A percentile compares a stretch with the other conserved stretches of the same genome.
Evolutionary conservation across 2,113 vertebrate genomes (phyloP).

Genomic region (Rhipidura dahli): DNA sequence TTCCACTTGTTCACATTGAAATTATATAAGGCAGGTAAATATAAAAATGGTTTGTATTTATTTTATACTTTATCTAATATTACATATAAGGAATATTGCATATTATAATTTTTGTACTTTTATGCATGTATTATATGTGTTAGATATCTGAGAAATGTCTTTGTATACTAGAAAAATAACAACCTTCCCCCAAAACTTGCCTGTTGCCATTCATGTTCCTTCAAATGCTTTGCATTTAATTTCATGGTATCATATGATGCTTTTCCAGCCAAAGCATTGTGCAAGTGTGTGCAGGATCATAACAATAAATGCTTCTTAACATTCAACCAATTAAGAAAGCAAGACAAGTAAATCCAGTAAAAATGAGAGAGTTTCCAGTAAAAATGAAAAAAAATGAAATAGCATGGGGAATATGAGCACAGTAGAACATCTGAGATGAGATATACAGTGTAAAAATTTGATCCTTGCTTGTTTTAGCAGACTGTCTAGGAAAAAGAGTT

Average conservation of each 20-base stretch:
- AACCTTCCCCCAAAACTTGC: not conserved
- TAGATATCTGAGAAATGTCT: not conserved
- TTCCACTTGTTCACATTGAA: not conserved
- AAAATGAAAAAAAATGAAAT: not conserved
- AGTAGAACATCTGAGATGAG: not conserved
- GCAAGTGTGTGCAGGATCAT: not conserved
- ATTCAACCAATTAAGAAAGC: not conserved
- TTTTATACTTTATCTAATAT: not conserved
- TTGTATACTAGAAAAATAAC: not conserved
- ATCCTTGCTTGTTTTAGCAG: not conserved
- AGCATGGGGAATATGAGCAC: not conserved
- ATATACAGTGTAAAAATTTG: not conserved
- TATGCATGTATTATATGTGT: not conserved
- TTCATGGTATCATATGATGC: not conserved
- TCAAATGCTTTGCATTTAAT: not conserved
- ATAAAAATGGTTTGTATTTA: not conserved
- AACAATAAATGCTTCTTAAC: not conserved
- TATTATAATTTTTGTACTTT: not conserved
- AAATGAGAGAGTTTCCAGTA: not conserved
- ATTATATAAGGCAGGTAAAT: not conserved
- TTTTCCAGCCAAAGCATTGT: not conserved
- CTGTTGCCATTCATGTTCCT: not conserved
- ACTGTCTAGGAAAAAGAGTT: not conserved
- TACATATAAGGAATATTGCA: not conserved
- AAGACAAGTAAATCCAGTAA: not conserved